Base-by-base conservation (phyloP, 2,888 invertebrate species). In the Biston betularia region DNA sequence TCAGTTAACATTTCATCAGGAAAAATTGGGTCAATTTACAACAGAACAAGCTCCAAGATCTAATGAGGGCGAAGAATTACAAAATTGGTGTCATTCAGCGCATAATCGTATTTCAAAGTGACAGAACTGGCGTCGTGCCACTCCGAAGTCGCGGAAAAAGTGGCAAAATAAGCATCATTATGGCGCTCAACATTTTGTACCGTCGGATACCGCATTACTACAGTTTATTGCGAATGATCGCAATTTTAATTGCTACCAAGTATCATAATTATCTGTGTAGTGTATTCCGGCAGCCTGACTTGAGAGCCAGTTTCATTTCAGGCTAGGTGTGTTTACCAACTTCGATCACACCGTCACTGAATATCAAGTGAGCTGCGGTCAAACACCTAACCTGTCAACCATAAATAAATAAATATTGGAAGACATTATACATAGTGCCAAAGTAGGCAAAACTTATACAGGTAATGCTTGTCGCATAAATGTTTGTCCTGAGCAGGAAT, bases 101-200 rank as follows among this genome's bases (percentile, higher is more conserved):
- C 55, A 60, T 68, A 63, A 68, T 63, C 59, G 63, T 68, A 46
- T 59, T 63, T 63, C 63, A 63, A 63, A 59, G 58, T 68, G 67
- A 63, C 67, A 63, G 63, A 33, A 15, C 52, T 63, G 67, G 67
- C 67, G 42, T 50, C 33, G 40, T 59, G 67, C 67, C 67, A 63
- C 63, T 62, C 34, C 10, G 15, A 61, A 56, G 53, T 35, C 50
- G 38, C 50, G 44, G 54, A 59, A 65, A 65, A 65, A 65, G 56
- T 56, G 49, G 48, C 38, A 11, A 68, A 63, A 67, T 67, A 67
- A 63, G 67, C 54, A 38, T 58, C 48, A 62, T 66, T 62, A 62
- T 49, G 15, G 42, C 35, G 6, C 34, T 59, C 58, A 40, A 34
- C 49, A 49, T 53, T 45, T 15, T 12, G 11, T 35, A 6, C 14